Conservation (phyloP, 1,140 invertebrate species). For the Zophobas atratus region DNA sequence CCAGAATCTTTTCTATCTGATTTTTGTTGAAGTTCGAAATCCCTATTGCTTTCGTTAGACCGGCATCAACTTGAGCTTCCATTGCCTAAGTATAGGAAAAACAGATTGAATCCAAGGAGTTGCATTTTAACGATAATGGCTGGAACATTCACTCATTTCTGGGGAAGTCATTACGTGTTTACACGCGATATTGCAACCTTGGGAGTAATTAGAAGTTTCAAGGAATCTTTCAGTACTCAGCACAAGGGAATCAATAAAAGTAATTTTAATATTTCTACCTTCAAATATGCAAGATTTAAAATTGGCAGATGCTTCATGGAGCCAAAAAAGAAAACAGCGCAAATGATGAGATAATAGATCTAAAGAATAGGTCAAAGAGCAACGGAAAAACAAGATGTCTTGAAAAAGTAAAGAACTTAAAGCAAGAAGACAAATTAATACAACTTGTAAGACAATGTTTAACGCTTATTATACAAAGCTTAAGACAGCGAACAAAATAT, state of each 20-base stretch:
- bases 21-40: conserved; percentile 86
- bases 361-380: too few relatives aligned
- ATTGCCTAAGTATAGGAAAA: conserved; percentile 72
- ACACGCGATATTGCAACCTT: conserved; percentile 17
- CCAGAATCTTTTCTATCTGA: conserved; percentile 78
- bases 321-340: too few relatives aligned
- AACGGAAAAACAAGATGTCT: too few relatives aligned
- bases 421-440: too few relatives aligned
- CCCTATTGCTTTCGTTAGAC: conserved; percentile 80
- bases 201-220: conserved; percentile 1
- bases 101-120: neutral
- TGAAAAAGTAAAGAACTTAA: too few relatives aligned
- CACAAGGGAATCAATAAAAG: neutral
- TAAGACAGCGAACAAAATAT: too few relatives aligned
- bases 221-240: neutral
- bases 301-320: too few relatives aligned
- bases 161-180: neutral
- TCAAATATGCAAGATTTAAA: too few relatives aligned
- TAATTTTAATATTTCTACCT: too few relatives aligned
- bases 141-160: neutral
- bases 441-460: too few relatives aligned
- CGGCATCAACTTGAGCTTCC: conserved; percentile 80
- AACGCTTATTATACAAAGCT: too few relatives aligned
- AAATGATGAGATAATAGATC: too few relatives aligned
- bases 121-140: neutral